phyloP scores from a whole-genome alignment of 2,797 vertebrate species.

The Gadopsis marmoratus region DNA sequence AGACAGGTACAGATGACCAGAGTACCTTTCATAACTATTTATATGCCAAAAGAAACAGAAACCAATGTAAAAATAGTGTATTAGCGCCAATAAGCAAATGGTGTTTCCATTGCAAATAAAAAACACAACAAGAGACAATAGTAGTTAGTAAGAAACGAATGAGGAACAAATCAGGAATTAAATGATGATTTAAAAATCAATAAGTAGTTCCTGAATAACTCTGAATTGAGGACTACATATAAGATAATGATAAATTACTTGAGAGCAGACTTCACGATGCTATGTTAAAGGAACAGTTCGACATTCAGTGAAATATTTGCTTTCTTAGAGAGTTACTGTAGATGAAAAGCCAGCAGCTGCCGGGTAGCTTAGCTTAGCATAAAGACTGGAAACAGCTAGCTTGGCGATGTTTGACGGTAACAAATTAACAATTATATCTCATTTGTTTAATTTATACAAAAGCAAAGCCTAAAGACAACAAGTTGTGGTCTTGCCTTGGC shows the following conservation, averaged over 20 bases:
- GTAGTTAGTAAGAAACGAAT: not conserved
- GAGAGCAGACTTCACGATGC: not conserved
- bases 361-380: not conserved
- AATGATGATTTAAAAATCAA: constrained; percentile 2
- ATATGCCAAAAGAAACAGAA: constrained; percentile 8
- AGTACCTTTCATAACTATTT: constrained; percentile 5
- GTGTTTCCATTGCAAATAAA: not conserved
- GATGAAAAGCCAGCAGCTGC: not conserved
- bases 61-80: not conserved
- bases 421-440: not conserved
- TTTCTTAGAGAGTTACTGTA: too few species aligned
- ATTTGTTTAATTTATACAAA: not conserved
- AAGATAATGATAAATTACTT: not conserved
- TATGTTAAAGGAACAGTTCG: too few species aligned
- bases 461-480: not conserved
- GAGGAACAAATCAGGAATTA: not conserved
- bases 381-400: not conserved
- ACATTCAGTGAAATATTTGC: too few species aligned
- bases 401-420: not conserved
- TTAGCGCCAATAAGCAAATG: not conserved
- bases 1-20: constrained; percentile 22
- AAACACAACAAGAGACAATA: not conserved
- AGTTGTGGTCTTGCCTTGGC: not conserved
- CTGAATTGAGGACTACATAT: not conserved
- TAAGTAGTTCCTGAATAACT: not conserved